Conservation (phyloP, 2,113 vertebrate species). For the Egretta garzetta region DNA sequence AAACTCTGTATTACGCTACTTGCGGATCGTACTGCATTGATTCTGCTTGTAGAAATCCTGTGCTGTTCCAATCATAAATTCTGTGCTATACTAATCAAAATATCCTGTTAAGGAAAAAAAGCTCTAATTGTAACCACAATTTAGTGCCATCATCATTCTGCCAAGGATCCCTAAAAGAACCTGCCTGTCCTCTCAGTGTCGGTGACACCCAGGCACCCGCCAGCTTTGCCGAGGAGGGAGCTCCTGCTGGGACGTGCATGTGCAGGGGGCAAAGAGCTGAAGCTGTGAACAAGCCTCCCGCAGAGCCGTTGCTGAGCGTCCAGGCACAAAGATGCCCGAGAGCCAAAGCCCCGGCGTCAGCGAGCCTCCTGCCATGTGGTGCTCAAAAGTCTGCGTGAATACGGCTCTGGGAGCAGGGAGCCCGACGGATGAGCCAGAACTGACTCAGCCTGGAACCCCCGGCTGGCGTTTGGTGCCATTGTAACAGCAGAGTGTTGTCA, state of each 20-base stretch:
- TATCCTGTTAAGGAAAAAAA: background rate
- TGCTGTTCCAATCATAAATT: background rate
- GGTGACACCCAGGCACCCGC: background rate
- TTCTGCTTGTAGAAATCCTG: background rate
- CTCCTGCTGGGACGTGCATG: background rate
- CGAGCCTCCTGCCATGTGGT: background rate
- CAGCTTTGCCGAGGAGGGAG: background rate
- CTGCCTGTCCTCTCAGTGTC: background rate
- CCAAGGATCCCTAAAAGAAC: background rate
- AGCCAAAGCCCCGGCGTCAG: background rate
- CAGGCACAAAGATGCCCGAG: background rate
- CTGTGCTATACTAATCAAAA: background rate
- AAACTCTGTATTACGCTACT: background rate
- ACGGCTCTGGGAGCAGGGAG: background rate
- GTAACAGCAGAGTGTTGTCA: background rate
- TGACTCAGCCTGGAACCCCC: background rate
- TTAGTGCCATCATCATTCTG: background rate
- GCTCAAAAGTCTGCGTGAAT: fast-evolving
- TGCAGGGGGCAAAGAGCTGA: background rate
- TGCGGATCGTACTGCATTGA: background rate
- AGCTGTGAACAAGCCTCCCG: background rate
- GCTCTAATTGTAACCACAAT: background rate
- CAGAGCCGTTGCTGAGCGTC: background rate
- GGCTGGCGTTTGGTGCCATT: background rate
- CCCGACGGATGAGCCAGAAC: background rate